Percentiles rank a stretch among this genome's conserved stretches.
These are phyloP conservation scores for Paralvinella palmiformis DNA, from an alignment of 1,140 invertebrate species.

Conservation along the genomic window DNA sequence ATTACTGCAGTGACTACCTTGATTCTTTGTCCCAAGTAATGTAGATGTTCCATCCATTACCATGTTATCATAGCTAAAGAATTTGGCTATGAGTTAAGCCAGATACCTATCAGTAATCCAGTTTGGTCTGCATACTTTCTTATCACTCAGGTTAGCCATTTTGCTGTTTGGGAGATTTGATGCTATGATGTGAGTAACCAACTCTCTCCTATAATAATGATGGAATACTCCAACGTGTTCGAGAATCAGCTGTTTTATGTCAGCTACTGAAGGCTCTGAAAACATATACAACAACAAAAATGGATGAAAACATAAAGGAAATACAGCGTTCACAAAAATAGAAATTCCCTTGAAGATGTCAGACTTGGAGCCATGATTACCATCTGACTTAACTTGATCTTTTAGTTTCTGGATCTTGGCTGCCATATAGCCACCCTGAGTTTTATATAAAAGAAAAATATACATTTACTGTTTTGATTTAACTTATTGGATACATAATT, in stretches of 20 bases:
- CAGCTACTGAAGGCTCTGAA: constrained; percentile 57
- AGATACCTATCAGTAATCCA: constrained; percentile 80
- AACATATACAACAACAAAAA: constrained; percentile 16
- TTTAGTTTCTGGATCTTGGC: constrained; percentile 66
- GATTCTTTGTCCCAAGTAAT: too few relatives aligned
- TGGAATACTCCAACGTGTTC: constrained; percentile 81
- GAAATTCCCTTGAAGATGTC: constrained; percentile 72
- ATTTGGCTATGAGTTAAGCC: too few relatives aligned
- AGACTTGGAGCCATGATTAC: constrained; percentile 22
- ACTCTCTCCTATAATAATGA: constrained; percentile 68
- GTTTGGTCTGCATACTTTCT: constrained; percentile 76
- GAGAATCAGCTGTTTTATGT: constrained; percentile 55
- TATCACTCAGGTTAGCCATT: constrained; percentile 49
- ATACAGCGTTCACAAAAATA: constrained; percentile 76
- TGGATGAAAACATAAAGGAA: too few relatives aligned
- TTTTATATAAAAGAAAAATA: too few relatives aligned
- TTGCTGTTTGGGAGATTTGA: constrained; percentile 84
- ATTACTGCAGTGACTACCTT: too few relatives aligned
- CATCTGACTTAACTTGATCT: constrained; percentile 66
- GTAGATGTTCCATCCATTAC: not conserved
- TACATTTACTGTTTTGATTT: too few relatives aligned
- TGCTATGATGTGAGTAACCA: constrained; percentile 85
- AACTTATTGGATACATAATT: too few relatives aligned
- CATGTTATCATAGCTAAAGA: not conserved
- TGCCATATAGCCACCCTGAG: constrained; percentile 51